Base-by-base conservation (phyloP, 1,140 invertebrate genomes). In the Zaprionus davidi region DNA sequence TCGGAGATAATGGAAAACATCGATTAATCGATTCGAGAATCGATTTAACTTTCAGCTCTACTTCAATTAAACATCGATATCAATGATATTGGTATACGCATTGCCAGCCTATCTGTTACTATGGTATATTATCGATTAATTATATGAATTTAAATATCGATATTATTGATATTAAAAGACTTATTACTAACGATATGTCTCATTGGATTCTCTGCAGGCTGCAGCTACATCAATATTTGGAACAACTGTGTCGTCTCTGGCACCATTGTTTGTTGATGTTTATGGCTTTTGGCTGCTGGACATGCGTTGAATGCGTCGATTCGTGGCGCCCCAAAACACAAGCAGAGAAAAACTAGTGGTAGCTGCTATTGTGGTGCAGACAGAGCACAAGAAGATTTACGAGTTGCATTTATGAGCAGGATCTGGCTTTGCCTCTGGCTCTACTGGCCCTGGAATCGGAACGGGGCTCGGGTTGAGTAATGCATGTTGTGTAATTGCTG, bases 321-420 rank as follows among this genome's bases (percentile, higher is more conserved):
- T 66, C 70, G 38, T 55, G 71, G 56, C 64, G 46, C 38, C 65
- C 51, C 60, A 38, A 76, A 68, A 60, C n/a, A 51, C n/a, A 44
- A 65, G 17, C 9, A 44, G n/a, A n/a, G 38, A 34, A 53, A 59
- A 86, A 88, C 71, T 13, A 24, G 12, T 22, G 2, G 41, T 17
- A 9, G 13, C 13, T 38, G 46, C 46, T 81, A 86, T 84, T 84
- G 82, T 86, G 59, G 74, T 34, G 41, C 26, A 67, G 26, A 67
- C 82, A 69, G 71, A 71, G 63, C 70, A 65, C 70, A 71, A 71
- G 72, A 86, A 80, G 83, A 86, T 86, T 86, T 86, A 86, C 84
- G 80, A 86, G 77, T 67, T 81, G 77, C 83, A 86, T 86, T 86
- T 86, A 86, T 86, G 84, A 64, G 84, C 31, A 82, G 79, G 67